Base-by-base conservation (phyloP, 2,113 vertebrate genomes). In the Pluvialis apricaria region DNA sequence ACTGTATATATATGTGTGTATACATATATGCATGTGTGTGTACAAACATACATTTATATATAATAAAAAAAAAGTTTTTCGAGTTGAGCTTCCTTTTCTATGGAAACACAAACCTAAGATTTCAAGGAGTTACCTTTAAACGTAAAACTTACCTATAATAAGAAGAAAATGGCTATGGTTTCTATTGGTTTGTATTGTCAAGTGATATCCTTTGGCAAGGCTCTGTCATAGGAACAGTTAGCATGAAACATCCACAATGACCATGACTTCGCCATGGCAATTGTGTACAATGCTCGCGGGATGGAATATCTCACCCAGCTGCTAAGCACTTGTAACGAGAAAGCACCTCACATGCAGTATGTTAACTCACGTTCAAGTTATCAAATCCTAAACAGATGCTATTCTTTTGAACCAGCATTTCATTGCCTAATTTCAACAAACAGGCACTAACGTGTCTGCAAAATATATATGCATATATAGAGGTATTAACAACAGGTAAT, bases 201-300 rank as follows among this genome's bases (percentile, higher is more conserved):
- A 88, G 95, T 68, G n/a, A 92, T 51, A 94, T 38, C 32, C 21
- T 96, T 94, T 95, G 75, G 75, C 97, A 97, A 97, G 83, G 72
- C 64, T 97, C 70, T 95, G 79, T 62, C 55, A 15, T 11, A 96
- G 80, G 73, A 96, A 96, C 51, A 97, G 73, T 92, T 97, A 81
- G 77, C 86, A 93, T 75, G 62, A 71, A 96, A 94, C 55, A 86
- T 75, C 80, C 93, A 95, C 54, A 31, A 14, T 82, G 62, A 86
- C 79, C 58, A 90, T 79, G 89, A 96, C 90, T 94, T 97, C 89
- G 85, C 36, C 66, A 82, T 70, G 45, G 94, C 61, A 97, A 77
- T 85, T 81, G 82, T 88, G 80, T 42, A 77, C 45, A 82, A 69
- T 82, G 51, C 54, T 78, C 57, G 96, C 42, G 90, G 66, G 92